Evolutionary conservation across 1,140 invertebrate genomes (phyloP).

Genomic region (Diachasmimorpha longicaudata): DNA sequence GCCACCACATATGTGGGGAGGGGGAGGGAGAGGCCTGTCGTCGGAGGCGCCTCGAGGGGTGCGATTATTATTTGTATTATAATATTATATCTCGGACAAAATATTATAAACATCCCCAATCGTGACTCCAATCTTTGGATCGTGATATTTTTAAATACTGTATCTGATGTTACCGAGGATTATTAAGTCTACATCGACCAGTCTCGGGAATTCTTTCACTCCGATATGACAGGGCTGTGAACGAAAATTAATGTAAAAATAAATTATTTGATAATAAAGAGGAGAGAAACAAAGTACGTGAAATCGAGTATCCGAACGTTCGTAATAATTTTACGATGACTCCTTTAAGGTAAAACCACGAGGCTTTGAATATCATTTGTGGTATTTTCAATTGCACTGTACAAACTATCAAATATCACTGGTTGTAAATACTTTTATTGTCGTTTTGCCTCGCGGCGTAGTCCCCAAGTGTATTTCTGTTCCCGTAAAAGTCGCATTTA

Average conservation of each 20-base stretch:
- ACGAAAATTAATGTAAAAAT: background rate
- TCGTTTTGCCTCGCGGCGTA: background rate
- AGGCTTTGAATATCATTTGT: background rate
- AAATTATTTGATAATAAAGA: background rate
- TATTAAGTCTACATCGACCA: background rate
- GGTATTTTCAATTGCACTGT: background rate
- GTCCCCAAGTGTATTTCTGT: background rate
- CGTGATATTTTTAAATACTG: background rate
- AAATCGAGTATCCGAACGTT: background rate
- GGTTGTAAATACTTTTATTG: constrained; percentile 14
- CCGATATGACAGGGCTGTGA: background rate
- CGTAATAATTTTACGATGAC: background rate
- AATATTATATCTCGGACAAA: constrained; percentile 25
- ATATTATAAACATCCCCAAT: background rate
- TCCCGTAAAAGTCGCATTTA: background rate
- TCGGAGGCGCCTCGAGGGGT: constrained; percentile 20
- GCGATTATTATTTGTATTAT: constrained; percentile 30
- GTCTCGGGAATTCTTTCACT: background rate
- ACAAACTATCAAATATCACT: constrained; percentile 5
- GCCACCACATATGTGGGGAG: constrained; percentile 6
- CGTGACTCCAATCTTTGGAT: background rate
- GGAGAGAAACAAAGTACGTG: background rate
- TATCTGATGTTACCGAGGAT: background rate
- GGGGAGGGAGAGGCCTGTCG: constrained; percentile 3
- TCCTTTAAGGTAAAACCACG: background rate